Base-by-base conservation (phyloP, 2,797 vertebrate genomes). In the Hyperoplus lanceolatus region DNA sequence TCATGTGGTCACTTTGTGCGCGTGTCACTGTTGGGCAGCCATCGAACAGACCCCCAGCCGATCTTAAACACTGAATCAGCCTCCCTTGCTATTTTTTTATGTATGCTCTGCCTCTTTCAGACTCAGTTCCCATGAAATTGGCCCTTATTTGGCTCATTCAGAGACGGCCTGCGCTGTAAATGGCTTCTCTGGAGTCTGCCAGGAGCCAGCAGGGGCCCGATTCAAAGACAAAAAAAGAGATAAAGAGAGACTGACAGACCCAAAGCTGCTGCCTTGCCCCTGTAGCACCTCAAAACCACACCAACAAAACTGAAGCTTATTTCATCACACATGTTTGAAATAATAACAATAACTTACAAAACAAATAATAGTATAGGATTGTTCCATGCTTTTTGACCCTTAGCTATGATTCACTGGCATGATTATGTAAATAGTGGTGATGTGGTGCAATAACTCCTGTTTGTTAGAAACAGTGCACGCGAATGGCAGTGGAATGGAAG, bases 41-140 rank as follows among this genome's bases (percentile, higher is more conserved):
- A 79, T 49, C 76, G 62, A 83, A 78, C 77, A 76, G 86, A 89
- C 73, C 78, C 77, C 75, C 70, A 64, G 66, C 70, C 18, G 43
- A 50, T 83, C 73, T 83, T 54, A 75, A 87, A 85, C 75, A 81
- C 78, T 51, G 70, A 78, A 79, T 54, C 81, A 87, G 71, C 13
- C 77, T 78, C 71, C 58, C 49, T 54, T 75, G 56, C 54, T 70
- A 61, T 43, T 50, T 54, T 75, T 86, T 70, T 81, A 38, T 38
- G 11, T 45, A 64, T 72, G 39, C 21, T 53, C 78, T 56, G 84
- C 67, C 74, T 82, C 60, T 72, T 81, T 89, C 79, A 77, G 80
- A 90, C 64, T 84, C 80, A 80, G 87, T 93, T 94, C 92, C 90
- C 92, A 93, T 92, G 87, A 92, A 93, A 90, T 81, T 79, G 76